Percentiles rank a stretch among this genome's conserved stretches.
phyloP scores from a whole-genome alignment of 92 coral and sea anemone genomes.

The Galaxea fascicularis region DNA sequence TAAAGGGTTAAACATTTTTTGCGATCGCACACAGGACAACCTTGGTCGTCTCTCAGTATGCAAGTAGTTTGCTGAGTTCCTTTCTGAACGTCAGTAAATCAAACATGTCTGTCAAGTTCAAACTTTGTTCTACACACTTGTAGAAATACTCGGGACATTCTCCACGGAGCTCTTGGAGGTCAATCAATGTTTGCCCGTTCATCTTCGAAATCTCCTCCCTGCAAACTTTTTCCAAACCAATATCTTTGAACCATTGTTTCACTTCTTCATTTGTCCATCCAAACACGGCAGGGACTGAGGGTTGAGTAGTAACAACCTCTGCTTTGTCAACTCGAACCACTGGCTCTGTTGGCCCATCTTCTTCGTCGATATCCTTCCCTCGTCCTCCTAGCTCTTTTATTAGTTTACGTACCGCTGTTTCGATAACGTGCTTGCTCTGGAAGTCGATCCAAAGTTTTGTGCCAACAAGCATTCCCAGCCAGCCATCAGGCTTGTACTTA shows the following conservation, averaged over 20 bases:
- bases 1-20: too few species aligned
- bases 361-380: slow-evolving; percentile 36
- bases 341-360: slow-evolving; percentile 11
- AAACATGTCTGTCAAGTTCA: slow-evolving; percentile 44
- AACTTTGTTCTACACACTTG: slow-evolving; percentile 51
- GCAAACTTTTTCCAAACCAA: slow-evolving; percentile 52
- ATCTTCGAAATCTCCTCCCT: slow-evolving; percentile 43
- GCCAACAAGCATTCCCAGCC: slow-evolving; percentile 69
- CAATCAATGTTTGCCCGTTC: slow-evolving; percentile 56
- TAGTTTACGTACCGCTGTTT: slow-evolving; percentile 30
- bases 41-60: background rate
- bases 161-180: slow-evolving; percentile 56
- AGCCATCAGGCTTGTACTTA: slow-evolving; percentile 71
- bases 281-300: slow-evolving; percentile 15
- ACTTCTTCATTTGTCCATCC: slow-evolving; percentile 59
- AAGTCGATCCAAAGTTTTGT: slow-evolving; percentile 62
- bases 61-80: slow-evolving; percentile 48
- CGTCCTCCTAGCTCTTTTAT: slow-evolving; percentile 52
- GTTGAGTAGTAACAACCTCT: background rate
- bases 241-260: slow-evolving; percentile 60
- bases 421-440: slow-evolving; percentile 24
- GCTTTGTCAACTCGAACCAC: background rate
- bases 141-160: slow-evolving; percentile 73
- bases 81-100: slow-evolving; percentile 58
- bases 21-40: background rate